Evolutionary conservation across 2,888 invertebrate genomes (phyloP), one percentile per base, ranked within the genome.

Genomic region (Meandrusa payeni): DNA sequence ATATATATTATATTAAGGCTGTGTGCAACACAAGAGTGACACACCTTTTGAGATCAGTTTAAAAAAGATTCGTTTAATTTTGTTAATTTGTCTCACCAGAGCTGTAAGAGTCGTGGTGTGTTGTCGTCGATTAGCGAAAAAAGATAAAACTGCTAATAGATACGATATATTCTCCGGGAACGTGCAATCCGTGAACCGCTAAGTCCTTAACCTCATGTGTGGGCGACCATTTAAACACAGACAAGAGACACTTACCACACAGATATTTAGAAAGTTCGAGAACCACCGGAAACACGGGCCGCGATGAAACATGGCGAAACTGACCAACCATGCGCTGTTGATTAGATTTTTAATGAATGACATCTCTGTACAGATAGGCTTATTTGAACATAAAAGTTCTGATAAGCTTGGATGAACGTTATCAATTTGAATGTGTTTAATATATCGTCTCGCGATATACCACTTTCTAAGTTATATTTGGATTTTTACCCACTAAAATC

Each of bases 251-350:
- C 34, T 23, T 33, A 11, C 10, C 28, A 15, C 6, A 10, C 41
- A 34, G 15, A 20, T 7, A 34, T 43, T 43, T 43, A 43, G 43
- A 43, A 43, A 43, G 42, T 28, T 5, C 15, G 23, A 22, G 17
- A n/a, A 9, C 17, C 29, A 20, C 32, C 43, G 37, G 43, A 42
- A 42, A 36, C 17, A 9, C n/a, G n/a, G 29, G 23, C 26, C 9
- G 40, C 31, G 40, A 27, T 37, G n/a, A 11, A 12, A 37, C 37
- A 37, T 17, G 20, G 29, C 39, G 39, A 29, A 29, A 39, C 39
- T 39, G 29, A 29, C 39, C 29, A 3, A 26, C 10, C 10, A 24
- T 13, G 22, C 29, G 36, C 17, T 3, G 27, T n/a, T n/a, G 29
- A 41, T 27, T 34, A 41, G 22, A 13, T 23, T 5, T 5, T 29